These are phyloP conservation scores for Hydrotaea diabolus DNA, from an alignment of 2,888 invertebrate genomes.

Conservation along the genomic window DNA sequence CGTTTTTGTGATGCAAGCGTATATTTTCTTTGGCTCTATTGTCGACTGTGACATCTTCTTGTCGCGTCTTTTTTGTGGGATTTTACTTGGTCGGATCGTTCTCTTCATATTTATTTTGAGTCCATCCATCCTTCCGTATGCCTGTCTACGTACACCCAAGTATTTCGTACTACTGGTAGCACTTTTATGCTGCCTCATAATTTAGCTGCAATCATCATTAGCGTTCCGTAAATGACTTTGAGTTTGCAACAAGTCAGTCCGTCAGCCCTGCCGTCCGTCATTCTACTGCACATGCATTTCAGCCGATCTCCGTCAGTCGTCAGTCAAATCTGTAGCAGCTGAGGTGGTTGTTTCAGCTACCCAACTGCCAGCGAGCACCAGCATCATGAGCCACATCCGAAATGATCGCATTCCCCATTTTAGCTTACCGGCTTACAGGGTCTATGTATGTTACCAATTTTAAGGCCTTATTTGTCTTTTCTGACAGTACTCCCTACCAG, in stretches of 20 bases:
- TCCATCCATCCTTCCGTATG: conserved; percentile 10
- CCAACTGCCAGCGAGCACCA: conserved; percentile 68
- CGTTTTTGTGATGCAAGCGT: no score
- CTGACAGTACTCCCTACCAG: not conserved
- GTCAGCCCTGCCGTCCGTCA: conserved; percentile 49
- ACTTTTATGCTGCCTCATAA: conserved; percentile 75
- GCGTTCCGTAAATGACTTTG: conserved; percentile 70
- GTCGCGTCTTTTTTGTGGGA: not conserved
- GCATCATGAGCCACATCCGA: conserved; percentile 32
- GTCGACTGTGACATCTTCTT: no score
- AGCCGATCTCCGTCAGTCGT: conserved; percentile 68
- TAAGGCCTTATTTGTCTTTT: conserved; percentile 45
- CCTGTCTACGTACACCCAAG: conserved; percentile 24
- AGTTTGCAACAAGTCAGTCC: conserved; percentile 72
- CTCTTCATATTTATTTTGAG: not conserved
- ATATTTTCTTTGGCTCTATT: no score
- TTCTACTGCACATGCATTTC: conserved; percentile 25
- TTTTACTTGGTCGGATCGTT: conserved; percentile 29
- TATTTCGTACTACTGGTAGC: conserved; percentile 63
- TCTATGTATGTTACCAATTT: conserved; percentile 44
- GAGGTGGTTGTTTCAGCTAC: conserved; percentile 60
- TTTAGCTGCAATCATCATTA: conserved; percentile 80
- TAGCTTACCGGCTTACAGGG: not conserved
- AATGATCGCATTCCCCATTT: conserved; percentile 34
- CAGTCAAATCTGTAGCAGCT: conserved; percentile 73